Conservation (phyloP, 2,113 vertebrate species). For the Phrynosoma platyrhinos region DNA sequence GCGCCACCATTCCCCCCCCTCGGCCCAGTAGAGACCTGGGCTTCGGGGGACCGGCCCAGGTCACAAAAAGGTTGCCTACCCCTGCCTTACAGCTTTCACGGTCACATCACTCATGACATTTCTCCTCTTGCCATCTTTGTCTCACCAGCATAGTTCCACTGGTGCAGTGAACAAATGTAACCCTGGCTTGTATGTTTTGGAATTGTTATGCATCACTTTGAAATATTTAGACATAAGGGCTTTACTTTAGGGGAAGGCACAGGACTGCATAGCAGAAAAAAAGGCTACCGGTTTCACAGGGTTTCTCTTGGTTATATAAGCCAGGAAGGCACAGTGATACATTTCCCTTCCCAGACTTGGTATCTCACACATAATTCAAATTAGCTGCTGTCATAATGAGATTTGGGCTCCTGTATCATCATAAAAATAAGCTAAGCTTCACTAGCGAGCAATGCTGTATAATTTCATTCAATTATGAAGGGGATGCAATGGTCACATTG, state of each 20-base stretch:
- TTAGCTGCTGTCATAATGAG: constrained; percentile 44
- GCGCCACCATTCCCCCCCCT: too few species aligned
- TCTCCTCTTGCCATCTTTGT: too few species aligned
- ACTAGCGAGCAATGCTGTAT: constrained; percentile 12
- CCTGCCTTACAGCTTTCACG: too few species aligned
- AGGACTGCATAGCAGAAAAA: constrained; percentile 47
- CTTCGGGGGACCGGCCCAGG: too few species aligned
- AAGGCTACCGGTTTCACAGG: constrained; percentile 37
- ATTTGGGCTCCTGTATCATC: constrained; percentile 14
- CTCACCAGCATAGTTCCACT: neutral
- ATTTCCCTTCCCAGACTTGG: constrained; percentile 48
- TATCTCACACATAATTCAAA: neutral
- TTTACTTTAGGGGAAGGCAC: neutral
- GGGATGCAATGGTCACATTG: neutral
- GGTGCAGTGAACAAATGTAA: too few species aligned
- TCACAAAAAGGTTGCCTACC: too few species aligned
- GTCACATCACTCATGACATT: too few species aligned
- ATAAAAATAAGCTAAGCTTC: constrained; percentile 38
- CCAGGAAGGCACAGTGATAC: constrained; percentile 43
- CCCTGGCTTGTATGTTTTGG: too few species aligned
- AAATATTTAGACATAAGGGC: too few species aligned
- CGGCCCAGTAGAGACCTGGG: too few species aligned
- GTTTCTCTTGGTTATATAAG: constrained; percentile 32
- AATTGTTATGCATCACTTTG: too few species aligned
- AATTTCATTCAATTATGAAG: constrained; percentile 39